Evolutionary conservation across 2,113 vertebrate genomes (phyloP).

Genomic region (Protobothrops flavoviridis): DNA sequence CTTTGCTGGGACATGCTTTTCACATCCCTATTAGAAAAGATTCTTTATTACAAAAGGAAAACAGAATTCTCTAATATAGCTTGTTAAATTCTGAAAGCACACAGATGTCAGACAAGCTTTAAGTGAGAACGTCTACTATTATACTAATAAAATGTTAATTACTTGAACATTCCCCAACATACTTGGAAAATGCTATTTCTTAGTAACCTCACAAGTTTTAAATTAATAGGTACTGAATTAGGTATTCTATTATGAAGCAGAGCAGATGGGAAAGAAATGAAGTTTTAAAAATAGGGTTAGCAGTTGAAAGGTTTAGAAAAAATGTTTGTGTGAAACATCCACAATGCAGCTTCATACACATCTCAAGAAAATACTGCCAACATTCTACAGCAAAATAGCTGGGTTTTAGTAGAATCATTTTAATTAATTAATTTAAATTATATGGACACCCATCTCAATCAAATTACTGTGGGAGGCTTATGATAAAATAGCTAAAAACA

Average conservation of each 20-base stretch:
- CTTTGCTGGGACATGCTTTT: not conserved
- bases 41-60: not conserved
- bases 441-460: not conserved
- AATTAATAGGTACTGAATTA: not conserved
- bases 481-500: not conserved
- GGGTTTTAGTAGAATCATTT: not conserved
- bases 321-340: not conserved
- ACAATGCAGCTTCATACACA: not conserved
- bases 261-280: not conserved
- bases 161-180: not conserved
- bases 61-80: not conserved
- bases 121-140: not conserved
- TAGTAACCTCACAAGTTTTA: not conserved
- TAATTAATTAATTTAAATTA: not conserved
- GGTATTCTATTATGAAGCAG: not conserved
- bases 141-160: not conserved
- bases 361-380: not conserved
- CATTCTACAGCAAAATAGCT: not conserved
- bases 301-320: not conserved
- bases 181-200: not conserved
- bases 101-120: not conserved
- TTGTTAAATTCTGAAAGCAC: not conserved
- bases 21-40: not conserved
- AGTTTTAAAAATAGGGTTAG: not conserved
- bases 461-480: not conserved